phyloP scores from a whole-genome alignment of 2,113 vertebrate species.

The Oryzias melastigma region DNA sequence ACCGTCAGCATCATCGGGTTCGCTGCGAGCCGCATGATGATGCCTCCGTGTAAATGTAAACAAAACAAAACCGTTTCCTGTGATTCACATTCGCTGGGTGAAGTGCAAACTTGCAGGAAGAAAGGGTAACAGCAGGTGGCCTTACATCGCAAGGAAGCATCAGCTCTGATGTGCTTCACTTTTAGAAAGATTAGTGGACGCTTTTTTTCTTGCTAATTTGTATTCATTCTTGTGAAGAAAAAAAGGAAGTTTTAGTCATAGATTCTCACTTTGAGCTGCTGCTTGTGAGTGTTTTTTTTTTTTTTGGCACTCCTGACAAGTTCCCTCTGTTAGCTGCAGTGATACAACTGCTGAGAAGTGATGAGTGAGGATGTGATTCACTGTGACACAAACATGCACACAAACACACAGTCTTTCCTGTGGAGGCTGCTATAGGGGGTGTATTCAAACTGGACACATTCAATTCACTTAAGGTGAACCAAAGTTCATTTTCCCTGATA shows the following conservation, averaged over 20 bases:
- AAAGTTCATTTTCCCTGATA: no score
- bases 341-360: slow-evolving; percentile 22
- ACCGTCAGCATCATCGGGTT: background rate
- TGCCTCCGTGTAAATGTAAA: background rate
- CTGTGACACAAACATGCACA: slow-evolving; percentile 32
- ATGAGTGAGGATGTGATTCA: slow-evolving; percentile 35
- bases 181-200: no score
- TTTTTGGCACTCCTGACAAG: slow-evolving; percentile 1
- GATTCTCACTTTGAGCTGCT: no score
- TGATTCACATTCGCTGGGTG: background rate
- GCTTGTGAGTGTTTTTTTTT: no score
- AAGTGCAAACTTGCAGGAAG: background rate
- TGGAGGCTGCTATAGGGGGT: no score
- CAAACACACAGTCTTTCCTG: background rate
- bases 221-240: no score
- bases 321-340: slow-evolving; percentile 43
- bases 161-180: no score
- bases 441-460: no score
- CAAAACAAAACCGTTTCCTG: background rate
- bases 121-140: background rate
- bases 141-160: no score
- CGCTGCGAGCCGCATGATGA: slow-evolving; percentile 1
- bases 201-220: no score
- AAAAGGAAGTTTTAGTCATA: no score
- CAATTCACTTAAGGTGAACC: no score